phyloP scores from a whole-genome alignment of 1,140 invertebrate genomes.

The Diploscapter pachys region DNA sequence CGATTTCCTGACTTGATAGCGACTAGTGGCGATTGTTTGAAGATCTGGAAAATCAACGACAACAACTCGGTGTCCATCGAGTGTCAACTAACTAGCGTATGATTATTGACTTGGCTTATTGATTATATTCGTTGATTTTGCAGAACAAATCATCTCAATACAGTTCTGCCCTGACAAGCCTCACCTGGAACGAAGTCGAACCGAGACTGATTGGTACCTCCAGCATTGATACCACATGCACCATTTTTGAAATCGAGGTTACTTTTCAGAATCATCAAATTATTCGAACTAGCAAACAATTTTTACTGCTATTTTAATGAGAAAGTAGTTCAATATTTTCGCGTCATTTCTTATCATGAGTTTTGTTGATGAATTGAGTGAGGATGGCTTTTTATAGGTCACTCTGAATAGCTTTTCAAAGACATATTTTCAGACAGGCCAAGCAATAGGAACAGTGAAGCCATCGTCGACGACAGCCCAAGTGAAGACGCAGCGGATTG shows the following conservation, averaged over 20 bases:
- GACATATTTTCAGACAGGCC: slow-evolving; percentile 63
- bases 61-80: too few relatives aligned
- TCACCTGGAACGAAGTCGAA: slow-evolving; percentile 99
- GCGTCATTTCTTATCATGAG: too few relatives aligned
- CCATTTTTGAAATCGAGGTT: slow-evolving; percentile 97
- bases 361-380: too few relatives aligned
- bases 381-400: too few relatives aligned
- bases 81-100: slow-evolving; percentile 17
- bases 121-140: neutral
- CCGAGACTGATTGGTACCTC: slow-evolving; percentile 96
- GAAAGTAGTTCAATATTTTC: too few relatives aligned
- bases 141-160: slow-evolving; percentile 89
- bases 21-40: slow-evolving; percentile 76
- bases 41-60: too few relatives aligned
- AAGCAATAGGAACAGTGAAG: slow-evolving; percentile 80
- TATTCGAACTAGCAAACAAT: too few relatives aligned
- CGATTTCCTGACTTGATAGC: slow-evolving; percentile 75
- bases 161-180: slow-evolving; percentile 94
- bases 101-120: slow-evolving; percentile 49
- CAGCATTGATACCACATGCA: slow-evolving; percentile 98
- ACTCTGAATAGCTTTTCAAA: too few relatives aligned
- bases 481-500: slow-evolving; percentile 97
- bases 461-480: slow-evolving; percentile 68
- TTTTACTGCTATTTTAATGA: too few relatives aligned
- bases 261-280: slow-evolving; percentile 60